phyloP scores from a whole-genome alignment of 2,888 invertebrate species.

The Schrankia costaestrigalis region DNA sequence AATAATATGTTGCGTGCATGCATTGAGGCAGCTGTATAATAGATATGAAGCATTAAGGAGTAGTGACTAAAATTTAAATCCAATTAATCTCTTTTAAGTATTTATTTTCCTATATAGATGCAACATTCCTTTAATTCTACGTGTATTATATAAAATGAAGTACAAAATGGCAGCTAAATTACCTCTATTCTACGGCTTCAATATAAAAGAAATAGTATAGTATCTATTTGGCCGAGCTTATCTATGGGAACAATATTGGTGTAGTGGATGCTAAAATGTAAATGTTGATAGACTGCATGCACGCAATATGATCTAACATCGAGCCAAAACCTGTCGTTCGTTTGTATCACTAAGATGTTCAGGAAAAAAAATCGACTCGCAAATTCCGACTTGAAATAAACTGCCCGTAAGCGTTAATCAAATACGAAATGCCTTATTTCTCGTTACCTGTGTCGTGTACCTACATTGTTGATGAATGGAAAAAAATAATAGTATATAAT shows the following conservation, averaged over 20 bases:
- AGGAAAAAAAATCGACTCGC: constrained; percentile 26
- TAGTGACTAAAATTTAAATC: constrained; percentile 41
- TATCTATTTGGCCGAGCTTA: constrained; percentile 71
- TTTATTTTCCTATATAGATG: constrained; percentile 44
- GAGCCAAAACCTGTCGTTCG: constrained; percentile 44
- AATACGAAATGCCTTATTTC: constrained; percentile 75
- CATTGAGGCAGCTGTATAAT: constrained; percentile 64
- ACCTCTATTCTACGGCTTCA: constrained; percentile 44
- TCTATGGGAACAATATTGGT: constrained; percentile 74
- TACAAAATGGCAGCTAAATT: constrained; percentile 71
- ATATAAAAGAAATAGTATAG: constrained; percentile 38
- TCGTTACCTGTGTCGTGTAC: constrained; percentile 75
- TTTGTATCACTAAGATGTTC: constrained; percentile 22
- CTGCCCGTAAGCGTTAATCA: constrained; percentile 47
- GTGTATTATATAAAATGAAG: constrained; percentile 42
- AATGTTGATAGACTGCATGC: constrained; percentile 48
- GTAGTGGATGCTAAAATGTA: constrained; percentile 46
- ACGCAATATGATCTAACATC: constrained; percentile 44
- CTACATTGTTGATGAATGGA: constrained; percentile 66
- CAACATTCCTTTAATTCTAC: constrained; percentile 45
- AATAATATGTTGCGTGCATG: constrained; percentile 53
- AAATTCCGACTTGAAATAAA: constrained; percentile 26
- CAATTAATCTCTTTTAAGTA: constrained; percentile 37
- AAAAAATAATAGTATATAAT: constrained; percentile 70
- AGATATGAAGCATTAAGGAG: constrained; percentile 48